phyloP scores from a whole-genome alignment of 2,113 vertebrate genomes.

The Galbula dea region DNA sequence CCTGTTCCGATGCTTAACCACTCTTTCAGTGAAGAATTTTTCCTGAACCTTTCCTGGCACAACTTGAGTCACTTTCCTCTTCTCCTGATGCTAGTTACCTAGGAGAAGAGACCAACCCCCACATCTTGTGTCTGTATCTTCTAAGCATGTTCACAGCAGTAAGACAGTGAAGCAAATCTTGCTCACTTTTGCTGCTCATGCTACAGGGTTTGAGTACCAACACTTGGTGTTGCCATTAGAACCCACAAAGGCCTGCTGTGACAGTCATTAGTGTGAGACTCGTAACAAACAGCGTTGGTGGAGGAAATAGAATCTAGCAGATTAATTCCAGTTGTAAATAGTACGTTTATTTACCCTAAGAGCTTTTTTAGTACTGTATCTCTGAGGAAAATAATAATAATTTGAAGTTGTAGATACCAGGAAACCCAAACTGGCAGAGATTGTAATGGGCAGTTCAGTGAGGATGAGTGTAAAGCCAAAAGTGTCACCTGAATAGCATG shows the following conservation, averaged over 20 bases:
- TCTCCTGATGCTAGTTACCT: no score
- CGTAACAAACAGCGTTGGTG: not conserved
- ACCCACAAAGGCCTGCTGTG: not conserved
- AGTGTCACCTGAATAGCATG: not conserved
- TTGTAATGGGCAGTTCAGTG: not conserved
- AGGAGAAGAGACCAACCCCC: no score
- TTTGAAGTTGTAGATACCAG: not conserved
- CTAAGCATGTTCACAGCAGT: not conserved
- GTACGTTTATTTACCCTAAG: not conserved
- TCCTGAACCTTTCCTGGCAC: no score
- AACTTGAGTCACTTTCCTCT: no score
- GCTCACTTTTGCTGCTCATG: not conserved
- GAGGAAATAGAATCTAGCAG: not conserved
- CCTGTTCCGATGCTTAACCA: no score
- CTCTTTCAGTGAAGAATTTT: no score
- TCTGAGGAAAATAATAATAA: not conserved
- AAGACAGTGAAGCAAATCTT: not conserved
- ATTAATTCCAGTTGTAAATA: not conserved
- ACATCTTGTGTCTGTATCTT: not conserved
- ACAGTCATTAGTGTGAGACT: not conserved
- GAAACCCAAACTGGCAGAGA: not conserved
- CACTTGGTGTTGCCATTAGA: rapidly evolving
- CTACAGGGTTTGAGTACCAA: not conserved
- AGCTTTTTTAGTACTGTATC: not conserved
- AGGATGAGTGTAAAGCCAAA: not conserved